A percentile compares a stretch with the other conserved stretches of the same genome.
These are phyloP conservation scores for Galerucella pusilla DNA, from an alignment of 2,888 invertebrate genomes.

Conservation along the genomic window DNA sequence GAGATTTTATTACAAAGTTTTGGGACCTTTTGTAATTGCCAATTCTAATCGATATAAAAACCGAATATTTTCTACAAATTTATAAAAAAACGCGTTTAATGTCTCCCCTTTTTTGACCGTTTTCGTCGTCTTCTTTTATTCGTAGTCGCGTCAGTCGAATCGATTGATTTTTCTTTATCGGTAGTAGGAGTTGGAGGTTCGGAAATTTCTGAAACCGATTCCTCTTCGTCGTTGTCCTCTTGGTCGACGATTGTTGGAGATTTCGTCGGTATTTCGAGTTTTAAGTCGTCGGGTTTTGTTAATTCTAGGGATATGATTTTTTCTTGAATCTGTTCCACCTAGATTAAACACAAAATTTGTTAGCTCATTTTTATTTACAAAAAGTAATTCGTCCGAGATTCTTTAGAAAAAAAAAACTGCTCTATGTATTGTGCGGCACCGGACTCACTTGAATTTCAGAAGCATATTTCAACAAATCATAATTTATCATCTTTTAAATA, in stretches of 20 bases:
- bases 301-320: slow-evolving; percentile 91
- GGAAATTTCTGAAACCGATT: slow-evolving; percentile 59
- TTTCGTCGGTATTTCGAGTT: slow-evolving; percentile 52
- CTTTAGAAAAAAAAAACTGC: slow-evolving; percentile 1
- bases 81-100: slow-evolving; percentile 48
- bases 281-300: slow-evolving; percentile 65
- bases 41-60: slow-evolving; percentile 20
- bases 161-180: slow-evolving; percentile 67
- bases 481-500: no score
- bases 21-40: not conserved
- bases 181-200: slow-evolving; percentile 68
- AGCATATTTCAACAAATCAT: no score
- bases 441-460: no score
- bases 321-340: slow-evolving; percentile 92
- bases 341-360: slow-evolving; percentile 38
- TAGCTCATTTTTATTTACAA: slow-evolving; percentile 21
- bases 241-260: slow-evolving; percentile 41
- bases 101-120: slow-evolving; percentile 68
- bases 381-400: not conserved
- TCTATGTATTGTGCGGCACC: not conserved
- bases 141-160: slow-evolving; percentile 63
- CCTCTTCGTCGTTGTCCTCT: slow-evolving; percentile 68
- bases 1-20: not conserved
- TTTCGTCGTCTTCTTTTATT: slow-evolving; percentile 67
- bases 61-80: slow-evolving; percentile 18